Conservation (phyloP, 2,113 vertebrate species). For the Platycercus adscitus region DNA sequence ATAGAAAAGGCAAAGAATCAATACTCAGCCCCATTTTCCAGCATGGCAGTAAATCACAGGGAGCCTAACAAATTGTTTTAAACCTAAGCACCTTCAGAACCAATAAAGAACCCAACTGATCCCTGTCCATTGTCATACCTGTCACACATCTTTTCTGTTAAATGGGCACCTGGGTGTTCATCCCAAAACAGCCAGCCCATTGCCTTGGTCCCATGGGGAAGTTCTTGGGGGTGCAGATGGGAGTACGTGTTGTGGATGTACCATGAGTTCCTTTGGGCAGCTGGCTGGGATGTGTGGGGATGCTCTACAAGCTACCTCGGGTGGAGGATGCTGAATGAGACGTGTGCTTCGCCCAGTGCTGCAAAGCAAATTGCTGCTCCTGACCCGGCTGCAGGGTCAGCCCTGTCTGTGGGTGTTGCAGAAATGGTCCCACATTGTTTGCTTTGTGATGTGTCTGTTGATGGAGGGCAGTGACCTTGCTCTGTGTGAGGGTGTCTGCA, state of each 20-base stretch:
- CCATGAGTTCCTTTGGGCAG: rapidly evolving
- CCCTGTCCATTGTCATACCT: conserved; percentile 54
- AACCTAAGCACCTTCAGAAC: conserved; percentile 81
- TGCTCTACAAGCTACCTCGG: not conserved
- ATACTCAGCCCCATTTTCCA: conserved; percentile 82
- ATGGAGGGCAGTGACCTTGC: rapidly evolving
- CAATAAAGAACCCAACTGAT: conserved; percentile 69
- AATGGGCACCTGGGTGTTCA: not conserved
- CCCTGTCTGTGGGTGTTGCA: not conserved
- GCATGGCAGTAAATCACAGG: conserved; percentile 77
- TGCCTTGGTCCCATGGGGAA: rapidly evolving
- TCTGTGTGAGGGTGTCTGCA: rapidly evolving
- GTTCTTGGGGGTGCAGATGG: rapidly evolving
- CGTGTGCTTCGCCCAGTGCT: rapidly evolving
- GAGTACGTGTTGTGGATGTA: rapidly evolving
- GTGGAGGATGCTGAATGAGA: rapidly evolving
- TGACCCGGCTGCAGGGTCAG: rapidly evolving
- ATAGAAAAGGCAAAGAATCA: conserved; percentile 86
- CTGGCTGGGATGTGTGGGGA: rapidly evolving
- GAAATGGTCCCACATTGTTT: rapidly evolving
- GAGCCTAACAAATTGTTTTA: conserved; percentile 84
- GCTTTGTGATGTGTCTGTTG: rapidly evolving
- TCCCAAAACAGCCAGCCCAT: rapidly evolving
- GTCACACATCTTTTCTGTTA: conserved; percentile 41
- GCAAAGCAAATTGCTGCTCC: not conserved